Conservation (phyloP, 2,797 vertebrate species). For the Phataginus tricuspis region DNA sequence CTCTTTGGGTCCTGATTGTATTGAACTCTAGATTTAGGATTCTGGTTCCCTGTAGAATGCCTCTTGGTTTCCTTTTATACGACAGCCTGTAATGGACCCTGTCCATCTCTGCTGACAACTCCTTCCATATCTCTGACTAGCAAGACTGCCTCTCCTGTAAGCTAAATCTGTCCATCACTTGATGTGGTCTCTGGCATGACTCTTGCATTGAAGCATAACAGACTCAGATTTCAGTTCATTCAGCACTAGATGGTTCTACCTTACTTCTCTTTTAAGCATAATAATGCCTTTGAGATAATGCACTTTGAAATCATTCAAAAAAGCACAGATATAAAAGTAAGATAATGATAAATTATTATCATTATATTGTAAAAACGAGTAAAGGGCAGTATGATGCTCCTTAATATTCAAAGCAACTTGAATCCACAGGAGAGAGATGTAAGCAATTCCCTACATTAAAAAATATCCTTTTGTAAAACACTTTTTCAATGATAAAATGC, state of each 20-base stretch:
- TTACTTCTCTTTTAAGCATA: constrained; percentile 51
- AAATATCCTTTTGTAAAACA: constrained; percentile 51
- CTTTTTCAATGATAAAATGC: constrained; percentile 82
- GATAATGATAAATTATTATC: constrained; percentile 59
- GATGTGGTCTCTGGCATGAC: constrained; percentile 39
- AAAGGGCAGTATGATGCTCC: constrained; percentile 34
- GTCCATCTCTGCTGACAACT: neutral
- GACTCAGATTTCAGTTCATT: constrained; percentile 61
- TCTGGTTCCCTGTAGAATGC: constrained; percentile 13
- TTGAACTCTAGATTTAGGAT: constrained; percentile 14
- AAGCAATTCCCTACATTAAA: constrained; percentile 35
- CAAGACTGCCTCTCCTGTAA: constrained; percentile 27
- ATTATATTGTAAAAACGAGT: constrained; percentile 53
- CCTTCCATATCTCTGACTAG: constrained; percentile 18
- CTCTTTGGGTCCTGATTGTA: neutral
- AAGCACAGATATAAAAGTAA: constrained; percentile 43
- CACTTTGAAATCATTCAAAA: constrained; percentile 41
- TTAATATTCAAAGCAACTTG: constrained; percentile 56
- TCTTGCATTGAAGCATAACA: constrained; percentile 11
- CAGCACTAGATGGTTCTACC: neutral
- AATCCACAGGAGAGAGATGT: constrained; percentile 46
- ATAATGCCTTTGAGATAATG: constrained; percentile 59
- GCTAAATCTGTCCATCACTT: neutral
- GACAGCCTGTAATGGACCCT: constrained; percentile 4
- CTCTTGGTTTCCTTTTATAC: constrained; percentile 31